Evolutionary conservation across 2,113 vertebrate species (phyloP), one percentile per base, ranked within the genome.

Genomic region (Empidonax alnorum): DNA sequence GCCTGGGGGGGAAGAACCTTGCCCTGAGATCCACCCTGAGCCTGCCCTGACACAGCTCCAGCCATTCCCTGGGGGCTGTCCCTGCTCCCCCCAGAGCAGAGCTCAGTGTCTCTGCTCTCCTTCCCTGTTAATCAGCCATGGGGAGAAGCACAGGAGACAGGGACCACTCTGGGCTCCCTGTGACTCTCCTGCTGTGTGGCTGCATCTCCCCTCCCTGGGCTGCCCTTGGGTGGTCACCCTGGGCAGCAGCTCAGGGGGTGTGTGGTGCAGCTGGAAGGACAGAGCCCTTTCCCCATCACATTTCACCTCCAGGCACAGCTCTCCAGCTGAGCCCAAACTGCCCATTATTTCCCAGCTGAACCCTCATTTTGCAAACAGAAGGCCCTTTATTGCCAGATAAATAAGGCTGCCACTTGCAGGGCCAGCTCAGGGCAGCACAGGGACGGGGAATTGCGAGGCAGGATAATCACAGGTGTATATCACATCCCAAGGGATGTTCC

Each of bases 391-490:
- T 58, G 89, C 90, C 84, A 68, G 78, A 79, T 94, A 94, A 95
- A 95, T 74, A 90, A 90, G 2, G 2, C 35, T 81, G 77, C 50
- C 24, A 42, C 79, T 87, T 9, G 22, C 37, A 19, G 81, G 72
- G 75, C 71, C 1, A 0, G 89, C 76, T 58, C 81, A 37, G 84
- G 77, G 81, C 94, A 89, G 84, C 20, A 3, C 31, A 24, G 88
- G 68, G 81, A 82, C 69, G 72, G 25, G 79, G 86, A 71, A 78
- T 20, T 76, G 94, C 4, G 18, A 84, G 88, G 28, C 71, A 72
- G 81, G 90, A 85, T 91, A 91, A 94, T 89, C 93, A 82, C 93
- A 71, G 81, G 73, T 87, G 84, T 61, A 55, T 59, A 82, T 85
- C 93, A 82, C 67, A 67, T 42, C 94, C 80, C 84, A 58, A 69